Percentiles rank a stretch among this genome's conserved stretches.
Conservation (phyloP, 2,113 vertebrate species). For the Aspidoscelis tigris region DNA sequence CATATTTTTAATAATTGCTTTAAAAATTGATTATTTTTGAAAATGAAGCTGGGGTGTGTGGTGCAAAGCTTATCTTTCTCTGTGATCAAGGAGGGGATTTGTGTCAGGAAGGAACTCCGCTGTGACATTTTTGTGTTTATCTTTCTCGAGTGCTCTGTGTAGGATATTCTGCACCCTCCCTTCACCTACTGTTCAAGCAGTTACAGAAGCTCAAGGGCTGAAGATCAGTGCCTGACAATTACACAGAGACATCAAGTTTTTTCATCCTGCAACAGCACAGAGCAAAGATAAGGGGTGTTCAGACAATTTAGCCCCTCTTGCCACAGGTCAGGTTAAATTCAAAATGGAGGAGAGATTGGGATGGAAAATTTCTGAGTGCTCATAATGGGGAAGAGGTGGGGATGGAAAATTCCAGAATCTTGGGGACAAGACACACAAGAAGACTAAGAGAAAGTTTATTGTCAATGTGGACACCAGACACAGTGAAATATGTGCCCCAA, state of each 20-base stretch:
- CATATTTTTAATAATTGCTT: conserved; percentile 56
- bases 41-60: conserved; percentile 23
- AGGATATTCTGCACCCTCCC: not conserved
- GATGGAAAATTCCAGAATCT: not conserved
- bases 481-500: not conserved
- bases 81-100: conserved; percentile 32
- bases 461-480: not conserved
- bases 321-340: not conserved
- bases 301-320: not conserved
- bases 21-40: conserved; percentile 47
- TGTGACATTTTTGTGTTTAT: not conserved
- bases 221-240: conserved; percentile 62
- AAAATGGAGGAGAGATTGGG: not conserved
- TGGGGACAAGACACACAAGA: not conserved
- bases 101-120: conserved; percentile 41
- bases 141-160: accelerated
- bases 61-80: conserved; percentile 17
- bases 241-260: conserved; percentile 68
- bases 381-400: too few relatives aligned
- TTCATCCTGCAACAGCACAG: conserved; percentile 45
- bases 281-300: not conserved
- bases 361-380: too few relatives aligned
- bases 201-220: conserved; percentile 73
- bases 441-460: not conserved
- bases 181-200: conserved; percentile 61